Percentiles rank a stretch among this genome's conserved stretches.
phyloP scores from a whole-genome alignment of 2,113 vertebrate species.

The Chiloscyllium plagiosum region DNA sequence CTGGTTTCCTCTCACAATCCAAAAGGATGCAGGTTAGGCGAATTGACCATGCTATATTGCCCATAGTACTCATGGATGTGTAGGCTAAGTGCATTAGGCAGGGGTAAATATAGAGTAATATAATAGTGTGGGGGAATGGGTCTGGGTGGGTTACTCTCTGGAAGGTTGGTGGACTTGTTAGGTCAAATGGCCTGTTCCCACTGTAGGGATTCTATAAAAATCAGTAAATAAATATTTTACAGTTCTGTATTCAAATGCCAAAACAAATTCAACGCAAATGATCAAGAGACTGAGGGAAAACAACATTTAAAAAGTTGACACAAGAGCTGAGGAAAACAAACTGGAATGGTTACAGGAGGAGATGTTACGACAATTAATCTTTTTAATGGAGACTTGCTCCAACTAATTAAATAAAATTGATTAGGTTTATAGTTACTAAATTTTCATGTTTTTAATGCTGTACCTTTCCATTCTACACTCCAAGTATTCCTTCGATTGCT shows the following conservation, averaged over 20 bases:
- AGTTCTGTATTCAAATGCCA: not conserved
- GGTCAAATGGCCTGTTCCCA: no score
- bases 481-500: constrained; percentile 78
- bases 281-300: not conserved
- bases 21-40: no score
- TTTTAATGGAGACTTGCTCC: no score
- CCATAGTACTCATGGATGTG: no score
- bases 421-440: not conserved
- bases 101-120: no score
- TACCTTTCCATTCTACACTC: constrained; percentile 86
- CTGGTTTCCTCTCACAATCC: no score
- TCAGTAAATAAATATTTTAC: not conserved
- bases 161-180: no score
- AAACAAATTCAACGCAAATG: not conserved
- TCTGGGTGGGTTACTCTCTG: no score
- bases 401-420: not conserved
- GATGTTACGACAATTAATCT: not conserved
- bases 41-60: no score
- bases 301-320: not conserved
- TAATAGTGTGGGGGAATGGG: no score
- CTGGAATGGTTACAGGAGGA: not conserved
- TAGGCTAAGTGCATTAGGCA: no score
- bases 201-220: not conserved
- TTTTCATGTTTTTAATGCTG: not conserved
- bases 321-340: not conserved